phyloP scores from a whole-genome alignment of 2,888 invertebrate genomes.

The Gymnocheta viridis region DNA sequence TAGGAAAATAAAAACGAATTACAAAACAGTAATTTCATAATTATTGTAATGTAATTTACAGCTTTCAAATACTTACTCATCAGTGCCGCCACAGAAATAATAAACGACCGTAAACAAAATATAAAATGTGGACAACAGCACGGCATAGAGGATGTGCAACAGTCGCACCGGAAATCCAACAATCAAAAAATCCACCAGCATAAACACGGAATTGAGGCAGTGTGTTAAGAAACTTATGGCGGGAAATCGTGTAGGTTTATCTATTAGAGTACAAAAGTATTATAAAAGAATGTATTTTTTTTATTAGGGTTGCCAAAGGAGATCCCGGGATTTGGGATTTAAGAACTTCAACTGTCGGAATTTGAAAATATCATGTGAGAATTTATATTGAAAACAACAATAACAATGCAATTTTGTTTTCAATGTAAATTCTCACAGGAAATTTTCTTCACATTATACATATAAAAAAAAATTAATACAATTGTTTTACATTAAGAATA shows the following conservation, averaged over 20 bases:
- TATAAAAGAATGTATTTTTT: background rate
- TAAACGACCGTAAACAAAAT: slow-evolving; percentile 85
- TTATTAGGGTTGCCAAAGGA: too few relatives aligned
- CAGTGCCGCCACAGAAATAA: slow-evolving; percentile 85
- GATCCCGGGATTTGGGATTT: too few relatives aligned
- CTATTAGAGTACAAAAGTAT: slow-evolving; percentile 77
- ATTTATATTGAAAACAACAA: too few relatives aligned
- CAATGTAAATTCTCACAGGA: too few relatives aligned
- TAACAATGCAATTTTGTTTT: too few relatives aligned
- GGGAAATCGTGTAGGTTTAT: slow-evolving; percentile 85
- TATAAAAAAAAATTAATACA: too few relatives aligned
- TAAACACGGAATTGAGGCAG: slow-evolving; percentile 88
- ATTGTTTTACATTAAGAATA: too few relatives aligned
- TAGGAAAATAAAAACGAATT: background rate
- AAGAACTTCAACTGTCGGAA: too few relatives aligned
- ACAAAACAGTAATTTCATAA: slow-evolving; percentile 42
- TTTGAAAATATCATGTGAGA: too few relatives aligned
- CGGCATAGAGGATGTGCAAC: slow-evolving; percentile 85
- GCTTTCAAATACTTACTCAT: slow-evolving; percentile 81
- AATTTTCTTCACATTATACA: too few relatives aligned
- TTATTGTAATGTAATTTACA: slow-evolving; percentile 30
- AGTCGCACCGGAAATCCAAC: slow-evolving; percentile 88
- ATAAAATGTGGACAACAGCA: slow-evolving; percentile 84
- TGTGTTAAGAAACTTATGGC: slow-evolving; percentile 88
- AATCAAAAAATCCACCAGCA: slow-evolving; percentile 87